Base-by-base conservation (phyloP, 1,140 invertebrate genomes). In the Cotesia vestalis region DNA sequence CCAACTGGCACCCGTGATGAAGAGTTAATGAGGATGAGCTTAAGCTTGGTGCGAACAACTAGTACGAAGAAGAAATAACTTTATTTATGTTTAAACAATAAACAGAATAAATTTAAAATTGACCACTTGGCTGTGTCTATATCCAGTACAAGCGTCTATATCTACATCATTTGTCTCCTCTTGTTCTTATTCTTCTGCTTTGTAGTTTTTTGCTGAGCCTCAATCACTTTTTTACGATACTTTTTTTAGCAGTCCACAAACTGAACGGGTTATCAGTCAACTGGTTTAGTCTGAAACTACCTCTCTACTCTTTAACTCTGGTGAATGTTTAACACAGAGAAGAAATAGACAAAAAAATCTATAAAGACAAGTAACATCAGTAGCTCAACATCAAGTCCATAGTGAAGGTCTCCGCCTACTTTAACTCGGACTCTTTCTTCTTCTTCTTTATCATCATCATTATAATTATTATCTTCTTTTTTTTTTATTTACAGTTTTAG, bases 1-100 rank as follows among this genome's bases (percentile, higher is more conserved):
- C 71, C 71, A 72, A 72, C 71, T 72, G 71, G 71, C 71, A 72
- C 40, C 20, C 4, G 63, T 38, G 64, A 67, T 67, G 64, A 72
- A 72, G 64, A 72, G 64, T 72, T 72, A 72, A 72, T 64, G 71
- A 72, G 64, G 38, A 27, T 11, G 27, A 46, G 20, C 55, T 62
- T 38, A 11, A 36, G 5, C 27, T 62, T 34, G 27, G 46, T 53
- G 57, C 35, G 52, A 53, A 68, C 27, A 62, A 51, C 20, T 8
- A 55, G 53, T 17, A 52, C 35, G 46, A 55, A 67, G 35, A 57
- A 40, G 46, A 20, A 40, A 59, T 20, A 53, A 61, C 34, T 53
- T 52, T 27, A 27, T 27, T 27, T 27, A 27, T 27, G 27, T 14
- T 46, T 20, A 67, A 62, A 34, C 57, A 20, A 40, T 40, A 62